Evolutionary conservation across 2,113 vertebrate species (phyloP), one percentile per base, ranked within the genome.

Genomic region (Etheostoma cragini): DNA sequence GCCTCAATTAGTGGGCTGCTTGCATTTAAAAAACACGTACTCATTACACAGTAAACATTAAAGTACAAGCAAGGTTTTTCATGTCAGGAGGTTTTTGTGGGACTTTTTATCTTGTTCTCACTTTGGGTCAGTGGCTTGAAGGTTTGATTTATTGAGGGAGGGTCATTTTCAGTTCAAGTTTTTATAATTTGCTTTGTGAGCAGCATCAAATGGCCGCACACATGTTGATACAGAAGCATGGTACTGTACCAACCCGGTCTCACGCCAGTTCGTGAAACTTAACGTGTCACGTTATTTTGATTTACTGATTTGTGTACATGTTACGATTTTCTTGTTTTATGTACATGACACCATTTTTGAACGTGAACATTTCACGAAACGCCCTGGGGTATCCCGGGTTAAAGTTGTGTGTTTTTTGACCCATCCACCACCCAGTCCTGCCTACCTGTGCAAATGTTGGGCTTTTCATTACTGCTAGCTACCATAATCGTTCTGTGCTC

Each of bases 51-150:
- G 47, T 17, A 42, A 77, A 74, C 72, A 64, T 56, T 22, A 60
- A 80, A 75, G 72, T 33, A 17, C 24, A 33, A 47, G 38, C 33
- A 35, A 33, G 21, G 52, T 49, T 46, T 30, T 60, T 72, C 74
- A 45, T 78, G 54, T 68, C 15, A 19, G 80, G 82, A 30, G 79
- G 62, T 76, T 66, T 81, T 66, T 72, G 62, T 52, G 76, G 68
- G 26, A n/a, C 21, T 35, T 58, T 82, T 80, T 67, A 42, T 30
- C 74, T 63, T 83, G 76, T 82, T 85, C 73, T 83, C 76, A 77
- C 75, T 83, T 84, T 70, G 42, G 21, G 73, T 50, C 38, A 67
- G 24, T 66, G 52, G 68, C 14, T 66, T 65, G 30, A 50, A 35
- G 38, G 56, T 10, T 42, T 42, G 38, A 47, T 38, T 64, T 19